Evolutionary conservation across 2,888 invertebrate species (phyloP).

Genomic region (Mycalesis mineus): DNA sequence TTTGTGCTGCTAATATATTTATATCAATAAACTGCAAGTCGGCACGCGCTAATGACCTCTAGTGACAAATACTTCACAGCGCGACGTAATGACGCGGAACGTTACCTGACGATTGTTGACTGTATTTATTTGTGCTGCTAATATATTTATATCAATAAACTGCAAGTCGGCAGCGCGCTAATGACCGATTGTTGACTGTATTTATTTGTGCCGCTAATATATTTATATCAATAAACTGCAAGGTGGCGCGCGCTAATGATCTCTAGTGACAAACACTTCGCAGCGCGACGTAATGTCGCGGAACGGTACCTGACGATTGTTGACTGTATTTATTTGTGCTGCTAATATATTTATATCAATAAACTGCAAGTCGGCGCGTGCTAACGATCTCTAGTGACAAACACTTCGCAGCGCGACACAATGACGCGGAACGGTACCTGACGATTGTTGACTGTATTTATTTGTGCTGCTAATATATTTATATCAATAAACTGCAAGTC

Average conservation of each 20-base stretch:
- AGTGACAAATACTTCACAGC: conserved; percentile 42
- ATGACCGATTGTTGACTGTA: conserved; percentile 40
- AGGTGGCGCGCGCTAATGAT: conserved; percentile 32
- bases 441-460: conserved; percentile 38
- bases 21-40: conserved; percentile 52
- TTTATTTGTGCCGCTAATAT: no score
- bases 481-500: conserved; percentile 52
- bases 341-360: no score
- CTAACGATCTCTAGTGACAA: conserved; percentile 40
- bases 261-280: conserved; percentile 41
- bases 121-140: not conserved
- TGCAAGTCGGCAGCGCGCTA: conserved; percentile 38
- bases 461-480: no score
- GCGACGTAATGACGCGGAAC: conserved; percentile 60
- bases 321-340: not conserved
- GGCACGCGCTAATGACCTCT: conserved; percentile 18
- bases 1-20: no score
- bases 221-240: conserved; percentile 50
- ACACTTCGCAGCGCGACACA: conserved; percentile 42
- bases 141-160: conserved; percentile 52
- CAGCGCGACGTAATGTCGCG: conserved; percentile 55
- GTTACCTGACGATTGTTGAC: conserved; percentile 51
- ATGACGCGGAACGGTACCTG: conserved; percentile 61
- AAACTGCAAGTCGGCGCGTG: conserved; percentile 40
- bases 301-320: conserved; percentile 58